Base-by-base conservation (phyloP, 2,888 invertebrate genomes). In the Dynastes grantii region DNA sequence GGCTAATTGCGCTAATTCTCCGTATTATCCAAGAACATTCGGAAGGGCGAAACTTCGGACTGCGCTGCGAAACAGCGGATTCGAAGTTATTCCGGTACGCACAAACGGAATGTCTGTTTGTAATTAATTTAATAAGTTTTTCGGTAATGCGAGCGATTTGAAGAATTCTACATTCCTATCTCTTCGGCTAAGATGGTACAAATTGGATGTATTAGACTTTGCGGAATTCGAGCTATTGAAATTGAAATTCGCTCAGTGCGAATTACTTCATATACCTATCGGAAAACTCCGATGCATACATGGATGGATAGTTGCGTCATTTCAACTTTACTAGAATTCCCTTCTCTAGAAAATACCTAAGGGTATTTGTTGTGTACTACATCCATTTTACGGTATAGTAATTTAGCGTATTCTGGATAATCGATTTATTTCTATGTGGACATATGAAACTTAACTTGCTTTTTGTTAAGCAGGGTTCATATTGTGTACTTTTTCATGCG, bases 51-150 rank as follows among this genome's bases (percentile, higher is more conserved):
- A 22, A 58, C 8, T 58, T 58, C 55, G 22, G n/a, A 22, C n/a
- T 58, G 8, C 22, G 0, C 8, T 22, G 27, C 55, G 5, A 61
- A 4, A 2, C 27, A 32, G 11, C 6, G 22, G 13, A 27, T 8
- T 4, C 8, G 32, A 68, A 68, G 49, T 27, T 68, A 68, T 68
- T 53, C 29, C 51, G 51, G 29, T 51, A 49, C 45, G 68, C 51
- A 27, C 51, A 1, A 13, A 29, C 13, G 49, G 51, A 53, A 68
- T 68, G 51, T 49, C 51, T 29, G 22, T 51, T 16, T 51, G 13
- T 68, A 53, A 29, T 68, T 45, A 68, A 68, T 49, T 68, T 68
- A 49, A 29, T 49, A 51, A 51, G 68, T 27, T 68, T 68, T 68
- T 68, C 68, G 29, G 22, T 53, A 68, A 68, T 27, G 68, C 49